Evolutionary conservation across 2,888 invertebrate species (phyloP).

Genomic region (Tenthredo notha): DNA sequence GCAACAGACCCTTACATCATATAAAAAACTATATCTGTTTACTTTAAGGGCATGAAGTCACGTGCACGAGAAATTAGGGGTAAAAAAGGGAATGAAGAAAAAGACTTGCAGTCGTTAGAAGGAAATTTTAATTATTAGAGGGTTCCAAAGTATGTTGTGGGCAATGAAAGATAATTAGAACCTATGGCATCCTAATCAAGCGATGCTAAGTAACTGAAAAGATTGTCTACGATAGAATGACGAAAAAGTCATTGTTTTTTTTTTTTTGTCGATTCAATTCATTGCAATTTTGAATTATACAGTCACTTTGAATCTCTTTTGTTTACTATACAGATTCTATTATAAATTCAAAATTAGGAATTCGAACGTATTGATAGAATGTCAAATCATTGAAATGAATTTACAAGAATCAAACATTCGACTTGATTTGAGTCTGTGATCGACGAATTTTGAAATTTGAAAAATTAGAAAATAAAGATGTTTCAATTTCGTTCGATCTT

Average conservation of each 20-base stretch:
- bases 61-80: background rate
- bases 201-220: background rate
- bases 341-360: background rate
- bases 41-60: background rate
- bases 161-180: background rate
- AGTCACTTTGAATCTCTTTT: background rate
- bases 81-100: background rate
- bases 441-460: background rate
- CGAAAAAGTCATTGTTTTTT: background rate
- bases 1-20: background rate
- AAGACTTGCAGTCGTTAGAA: background rate
- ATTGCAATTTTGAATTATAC: background rate
- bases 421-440: background rate
- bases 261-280: too few species aligned
- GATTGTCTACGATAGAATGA: background rate
- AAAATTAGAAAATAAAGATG: background rate
- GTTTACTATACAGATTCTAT: background rate
- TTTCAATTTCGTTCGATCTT: background rate
- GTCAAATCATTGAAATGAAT: too few species aligned
- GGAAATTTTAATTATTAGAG: background rate
- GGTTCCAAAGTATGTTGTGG: background rate
- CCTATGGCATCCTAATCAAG: background rate
- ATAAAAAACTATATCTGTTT: background rate
- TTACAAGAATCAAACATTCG: background rate
- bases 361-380: background rate